Conservation (phyloP, 2,888 invertebrate genomes). For the Callosobruchus maculatus region DNA sequence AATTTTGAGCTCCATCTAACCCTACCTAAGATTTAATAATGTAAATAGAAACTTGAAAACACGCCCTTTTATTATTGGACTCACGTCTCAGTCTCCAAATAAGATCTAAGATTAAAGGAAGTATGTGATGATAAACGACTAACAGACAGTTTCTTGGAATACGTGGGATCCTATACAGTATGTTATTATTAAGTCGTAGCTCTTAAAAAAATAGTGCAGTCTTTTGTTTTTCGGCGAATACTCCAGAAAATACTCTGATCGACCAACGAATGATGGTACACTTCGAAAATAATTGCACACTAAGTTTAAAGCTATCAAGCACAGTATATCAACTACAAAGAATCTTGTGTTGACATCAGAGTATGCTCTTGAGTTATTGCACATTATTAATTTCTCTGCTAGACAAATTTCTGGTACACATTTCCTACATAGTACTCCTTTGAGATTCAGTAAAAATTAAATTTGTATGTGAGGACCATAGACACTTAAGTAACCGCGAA, state of each 20-base stretch:
- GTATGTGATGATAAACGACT: not conserved
- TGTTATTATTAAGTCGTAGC: slow-evolving; percentile 19
- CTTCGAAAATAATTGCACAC: not conserved
- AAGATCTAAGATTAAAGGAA: too few relatives aligned
- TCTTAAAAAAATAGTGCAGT: slow-evolving; percentile 15
- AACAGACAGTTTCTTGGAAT: not conserved
- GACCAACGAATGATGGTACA: not conserved
- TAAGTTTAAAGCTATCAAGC: not conserved
- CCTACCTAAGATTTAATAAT: too few relatives aligned
- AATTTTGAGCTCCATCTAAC: too few relatives aligned
- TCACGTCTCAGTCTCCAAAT: too few relatives aligned
- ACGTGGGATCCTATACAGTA: not conserved
- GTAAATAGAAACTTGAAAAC: too few relatives aligned
- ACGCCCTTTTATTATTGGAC: too few relatives aligned
- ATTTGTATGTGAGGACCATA: too few relatives aligned
- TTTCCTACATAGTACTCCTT: not conserved
- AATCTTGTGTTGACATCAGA: not conserved
- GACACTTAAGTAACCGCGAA: too few relatives aligned
- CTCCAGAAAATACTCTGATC: not conserved
- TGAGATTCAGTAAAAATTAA: too few relatives aligned
- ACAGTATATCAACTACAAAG: not conserved
- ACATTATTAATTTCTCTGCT: not conserved
- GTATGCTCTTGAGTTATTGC: not conserved
- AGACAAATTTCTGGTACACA: not conserved
- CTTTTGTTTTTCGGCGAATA: slow-evolving; percentile 10